phyloP scores from a whole-genome alignment of 2,888 invertebrate genomes.

The Drosophila hawaiiensis region DNA sequence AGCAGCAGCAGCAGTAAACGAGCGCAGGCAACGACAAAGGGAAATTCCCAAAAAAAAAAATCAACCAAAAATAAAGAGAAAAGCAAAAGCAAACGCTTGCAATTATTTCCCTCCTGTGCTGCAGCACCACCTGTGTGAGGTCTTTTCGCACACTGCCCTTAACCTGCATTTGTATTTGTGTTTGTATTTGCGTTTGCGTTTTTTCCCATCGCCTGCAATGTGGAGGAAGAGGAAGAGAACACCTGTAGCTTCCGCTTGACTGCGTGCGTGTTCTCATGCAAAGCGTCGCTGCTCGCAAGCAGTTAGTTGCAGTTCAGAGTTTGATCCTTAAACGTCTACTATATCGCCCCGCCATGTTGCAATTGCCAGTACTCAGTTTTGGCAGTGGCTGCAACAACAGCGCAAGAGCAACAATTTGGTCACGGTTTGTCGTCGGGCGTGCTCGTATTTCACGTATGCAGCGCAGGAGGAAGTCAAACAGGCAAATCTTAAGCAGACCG shows the following conservation, averaged over 20 bases:
- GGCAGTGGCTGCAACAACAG: conserved; percentile 17
- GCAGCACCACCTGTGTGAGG: conserved; percentile 54
- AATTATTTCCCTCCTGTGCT: conserved; percentile 24
- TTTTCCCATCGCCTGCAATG: conserved; percentile 4
- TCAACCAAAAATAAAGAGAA: conserved; percentile 26
- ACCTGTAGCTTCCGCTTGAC: conserved; percentile 69
- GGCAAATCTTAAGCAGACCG: conserved; percentile 59
- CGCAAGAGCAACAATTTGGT: conserved; percentile 48
- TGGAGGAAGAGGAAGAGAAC: conserved; percentile 24
- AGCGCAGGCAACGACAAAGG: conserved; percentile 37
- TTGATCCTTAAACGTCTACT: conserved; percentile 58
- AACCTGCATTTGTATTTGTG: conserved; percentile 17
- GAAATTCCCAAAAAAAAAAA: conserved; percentile 60
- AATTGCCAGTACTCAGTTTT: conserved; percentile 46
- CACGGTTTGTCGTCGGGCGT: conserved; percentile 61
- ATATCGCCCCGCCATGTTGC: conserved; percentile 56
- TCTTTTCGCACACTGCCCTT: conserved; percentile 49
- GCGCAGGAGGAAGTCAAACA: conserved; percentile 54
- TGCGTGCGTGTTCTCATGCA: conserved; percentile 33
- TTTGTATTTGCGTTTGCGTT: conserved; percentile 2
- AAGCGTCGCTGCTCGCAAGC: conserved; percentile 26
- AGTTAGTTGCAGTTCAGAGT: conserved; percentile 61
- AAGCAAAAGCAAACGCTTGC: conserved; percentile 26
- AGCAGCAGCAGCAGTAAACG: conserved; percentile 23
- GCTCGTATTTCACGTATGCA: conserved; percentile 65